Evolutionary conservation across 2,888 invertebrate species (phyloP).

Genomic region (Teinopalpus imperialis): DNA sequence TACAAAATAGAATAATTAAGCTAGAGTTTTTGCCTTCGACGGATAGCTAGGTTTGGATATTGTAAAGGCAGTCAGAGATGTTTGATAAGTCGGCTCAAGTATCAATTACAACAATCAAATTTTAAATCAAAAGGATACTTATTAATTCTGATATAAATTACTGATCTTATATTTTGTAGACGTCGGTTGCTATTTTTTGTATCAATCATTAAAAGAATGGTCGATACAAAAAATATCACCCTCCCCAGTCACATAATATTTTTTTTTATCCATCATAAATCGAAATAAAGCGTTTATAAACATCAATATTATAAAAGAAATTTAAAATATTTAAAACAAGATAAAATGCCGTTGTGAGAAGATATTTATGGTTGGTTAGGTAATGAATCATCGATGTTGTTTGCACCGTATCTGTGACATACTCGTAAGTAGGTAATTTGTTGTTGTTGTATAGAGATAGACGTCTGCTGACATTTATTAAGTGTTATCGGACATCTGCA

Average conservation of each 20-base stretch:
- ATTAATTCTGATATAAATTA: too few species aligned
- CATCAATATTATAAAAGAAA: too few species aligned
- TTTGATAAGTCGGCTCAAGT: constrained; percentile 33
- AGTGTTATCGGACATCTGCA: constrained; percentile 79
- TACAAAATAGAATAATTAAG: constrained; percentile 64
- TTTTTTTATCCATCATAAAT: too few species aligned
- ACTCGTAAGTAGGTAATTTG: constrained; percentile 67
- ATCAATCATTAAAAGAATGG: too few species aligned
- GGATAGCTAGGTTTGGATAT: constrained; percentile 48
- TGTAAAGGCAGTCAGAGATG: constrained; percentile 45
- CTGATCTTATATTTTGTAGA: too few species aligned
- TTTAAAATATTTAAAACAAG: constrained; percentile 10
- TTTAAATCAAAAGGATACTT: too few species aligned
- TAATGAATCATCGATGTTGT: constrained; percentile 56
- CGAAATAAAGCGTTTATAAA: too few species aligned
- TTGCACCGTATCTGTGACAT: constrained; percentile 58
- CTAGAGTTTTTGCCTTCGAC: constrained; percentile 58
- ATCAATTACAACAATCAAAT: not conserved
- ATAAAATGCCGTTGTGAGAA: constrained; percentile 9
- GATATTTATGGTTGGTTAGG: constrained; percentile 29
- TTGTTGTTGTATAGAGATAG: constrained; percentile 78
- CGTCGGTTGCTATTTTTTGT: too few species aligned
- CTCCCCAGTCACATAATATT: too few species aligned
- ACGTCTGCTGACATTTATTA: constrained; percentile 72
- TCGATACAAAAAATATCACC: too few species aligned